Evolutionary conservation across 2,888 invertebrate species (phyloP).

Genomic region (Nineta flava): DNA sequence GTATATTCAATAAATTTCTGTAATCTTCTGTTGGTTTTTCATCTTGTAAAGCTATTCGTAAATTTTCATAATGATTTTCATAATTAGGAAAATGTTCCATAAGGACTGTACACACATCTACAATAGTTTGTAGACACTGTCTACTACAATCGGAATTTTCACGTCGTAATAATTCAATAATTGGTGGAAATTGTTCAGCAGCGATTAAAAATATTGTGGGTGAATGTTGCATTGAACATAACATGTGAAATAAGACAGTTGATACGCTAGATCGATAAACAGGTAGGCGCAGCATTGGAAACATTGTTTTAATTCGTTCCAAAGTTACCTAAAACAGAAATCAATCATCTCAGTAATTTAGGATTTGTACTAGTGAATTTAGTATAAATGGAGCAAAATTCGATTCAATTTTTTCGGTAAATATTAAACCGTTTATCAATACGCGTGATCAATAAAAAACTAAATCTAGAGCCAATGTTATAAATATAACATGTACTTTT

Average conservation of each 20-base stretch:
- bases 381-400: conserved; percentile 7
- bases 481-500: too few species aligned
- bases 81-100: conserved; percentile 33
- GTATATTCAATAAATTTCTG: conserved; percentile 21
- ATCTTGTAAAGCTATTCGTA: conserved; percentile 22
- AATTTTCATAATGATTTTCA: conserved; percentile 20
- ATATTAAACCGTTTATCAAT: too few species aligned
- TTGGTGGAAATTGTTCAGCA: conserved; percentile 29
- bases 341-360: conserved; percentile 14
- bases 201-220: conserved; percentile 45
- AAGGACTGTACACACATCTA: conserved; percentile 37
- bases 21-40: conserved; percentile 19
- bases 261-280: conserved; percentile 37
- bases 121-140: conserved; percentile 37
- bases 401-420: background rate
- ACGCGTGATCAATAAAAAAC: too few species aligned
- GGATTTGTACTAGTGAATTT: conserved; percentile 35
- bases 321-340: conserved; percentile 43
- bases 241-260: conserved; percentile 45
- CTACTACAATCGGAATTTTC: conserved; percentile 35
- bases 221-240: conserved; percentile 42
- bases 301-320: conserved; percentile 40
- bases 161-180: conserved; percentile 35
- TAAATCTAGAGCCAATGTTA: too few species aligned
- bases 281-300: conserved; percentile 37